Percentiles rank a stretch among this genome's conserved stretches.
These are phyloP conservation scores for Melozone crissalis DNA, from an alignment of 2,113 vertebrate genomes.

Conservation along the genomic window DNA sequence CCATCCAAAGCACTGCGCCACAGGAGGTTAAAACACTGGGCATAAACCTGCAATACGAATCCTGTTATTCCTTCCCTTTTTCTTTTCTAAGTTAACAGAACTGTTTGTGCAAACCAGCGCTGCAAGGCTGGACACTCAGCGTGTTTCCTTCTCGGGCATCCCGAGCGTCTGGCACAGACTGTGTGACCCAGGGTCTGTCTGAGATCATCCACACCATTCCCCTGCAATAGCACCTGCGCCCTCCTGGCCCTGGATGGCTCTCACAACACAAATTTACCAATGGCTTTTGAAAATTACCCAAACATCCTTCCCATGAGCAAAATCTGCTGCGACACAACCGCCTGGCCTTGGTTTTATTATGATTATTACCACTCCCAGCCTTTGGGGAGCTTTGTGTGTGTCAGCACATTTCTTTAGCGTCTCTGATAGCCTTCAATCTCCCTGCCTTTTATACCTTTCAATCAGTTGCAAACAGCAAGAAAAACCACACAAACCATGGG, in stretches of 20 bases:
- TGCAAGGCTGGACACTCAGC: background rate
- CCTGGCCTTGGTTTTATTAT: background rate
- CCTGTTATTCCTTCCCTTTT: background rate
- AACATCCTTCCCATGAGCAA: background rate
- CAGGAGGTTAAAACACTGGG: background rate
- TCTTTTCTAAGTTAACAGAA: background rate
- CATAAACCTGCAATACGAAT: background rate
- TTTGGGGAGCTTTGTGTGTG: background rate
- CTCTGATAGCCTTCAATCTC: background rate
- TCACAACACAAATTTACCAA: background rate
- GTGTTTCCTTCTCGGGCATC: background rate
- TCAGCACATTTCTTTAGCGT: background rate
- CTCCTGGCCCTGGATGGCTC: background rate
- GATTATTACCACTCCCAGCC: background rate
- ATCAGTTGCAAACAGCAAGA: background rate
- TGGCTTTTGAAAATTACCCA: slow-evolving; percentile 27
- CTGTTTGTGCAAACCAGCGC: background rate
- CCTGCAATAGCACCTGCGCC: background rate
- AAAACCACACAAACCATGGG: background rate
- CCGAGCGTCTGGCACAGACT: background rate
- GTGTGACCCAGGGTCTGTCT: background rate
- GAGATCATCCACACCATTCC: background rate
- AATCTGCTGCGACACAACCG: background rate
- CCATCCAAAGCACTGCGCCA: background rate
- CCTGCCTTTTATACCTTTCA: background rate